Percentiles rank a stretch among this genome's conserved stretches.
Evolutionary conservation across 2,113 vertebrate species (phyloP).

Genomic region (Nannobrachium achirus): DNA sequence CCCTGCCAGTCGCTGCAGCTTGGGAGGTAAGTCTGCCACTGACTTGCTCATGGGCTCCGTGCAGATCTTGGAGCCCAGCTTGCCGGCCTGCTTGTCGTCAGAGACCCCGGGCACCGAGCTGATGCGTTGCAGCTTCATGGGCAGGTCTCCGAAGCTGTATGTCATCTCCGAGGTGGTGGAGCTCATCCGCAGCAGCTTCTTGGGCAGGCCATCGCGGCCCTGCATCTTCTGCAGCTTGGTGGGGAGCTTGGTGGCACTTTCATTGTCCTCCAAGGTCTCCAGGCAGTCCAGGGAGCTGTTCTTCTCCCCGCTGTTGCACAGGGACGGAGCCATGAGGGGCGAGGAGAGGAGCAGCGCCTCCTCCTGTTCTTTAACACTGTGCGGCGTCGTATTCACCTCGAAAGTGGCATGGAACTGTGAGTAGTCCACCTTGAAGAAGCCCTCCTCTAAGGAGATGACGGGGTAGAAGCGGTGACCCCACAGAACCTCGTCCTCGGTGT

Average conservation of each 20-base stretch:
- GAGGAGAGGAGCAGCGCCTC: conserved; percentile 96
- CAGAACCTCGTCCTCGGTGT: conserved; percentile 97
- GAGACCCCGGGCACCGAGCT: conserved; percentile 97
- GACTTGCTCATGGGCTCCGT: conserved; percentile 96
- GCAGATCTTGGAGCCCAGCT: conserved; percentile 87
- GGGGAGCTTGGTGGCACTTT: conserved; percentile 88
- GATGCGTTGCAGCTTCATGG: conserved; percentile 98
- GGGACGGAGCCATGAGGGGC: conserved; percentile 93
- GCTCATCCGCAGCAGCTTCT: conserved; percentile 97
- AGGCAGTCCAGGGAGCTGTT: conserved; percentile 94
- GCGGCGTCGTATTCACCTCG: conserved; percentile 93
- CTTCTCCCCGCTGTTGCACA: conserved; percentile 94
- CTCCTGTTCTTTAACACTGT: conserved; percentile 98
- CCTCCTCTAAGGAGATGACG: conserved; percentile 97
- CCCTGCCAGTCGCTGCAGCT: conserved; percentile 93
- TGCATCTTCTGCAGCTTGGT: conserved; percentile 97
- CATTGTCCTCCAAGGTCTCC: conserved; percentile 90
- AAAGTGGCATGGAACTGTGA: conserved; percentile 99
- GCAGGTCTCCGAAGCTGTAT: conserved; percentile 95
- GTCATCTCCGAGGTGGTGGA: conserved; percentile 98
- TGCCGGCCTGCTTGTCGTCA: conserved; percentile 91
- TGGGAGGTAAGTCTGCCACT: conserved; percentile 95
- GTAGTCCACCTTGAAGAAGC: conserved; percentile 99
- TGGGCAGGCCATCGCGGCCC: conserved; percentile 94
- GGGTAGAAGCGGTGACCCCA: conserved; percentile 99